Base-by-base conservation (phyloP, 1,140 invertebrate species). In the Drosophila subpulchrella region DNA sequence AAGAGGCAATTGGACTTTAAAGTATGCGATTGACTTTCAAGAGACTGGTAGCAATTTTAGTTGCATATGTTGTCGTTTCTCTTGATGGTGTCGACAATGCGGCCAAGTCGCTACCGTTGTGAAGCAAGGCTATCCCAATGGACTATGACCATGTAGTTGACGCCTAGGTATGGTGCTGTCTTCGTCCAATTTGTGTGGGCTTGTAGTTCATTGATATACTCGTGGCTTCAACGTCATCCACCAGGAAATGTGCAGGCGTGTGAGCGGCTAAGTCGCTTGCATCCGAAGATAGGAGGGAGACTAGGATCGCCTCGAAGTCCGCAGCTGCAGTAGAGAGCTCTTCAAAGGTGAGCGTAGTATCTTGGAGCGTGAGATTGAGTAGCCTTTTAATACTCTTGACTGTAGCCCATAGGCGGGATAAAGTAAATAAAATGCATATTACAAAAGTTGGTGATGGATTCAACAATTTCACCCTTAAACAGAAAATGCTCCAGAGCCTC, bases 201-300 rank as follows among this genome's bases (percentile, higher is more conserved):
- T 13, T 39, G 38, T 11, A 39, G 13, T 6, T 39, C 38, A 13
- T n/a, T 39, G 4, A 39, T n/a, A n/a, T 39, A 39, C 13, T 39
- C 38, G 5, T 41, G 39, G 39, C 39, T 41, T 5, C 39, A 41
- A 15, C 39, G 15, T 47, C 24, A n/a, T 39, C 55, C 6, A 39
- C n/a, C 6, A 44, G n/a, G 13, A 27, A 57, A 24, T 57, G 39
- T 10, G 24, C 39, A 44, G 39, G 39, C 24, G 39, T 44, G 1
- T 42, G 39, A 5, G 39, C 39, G n/a, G 13, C 7, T 12, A 50
- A 11, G 34, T 50, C 58, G 15, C 30, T 61, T 51, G 47, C 30
- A 30, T 58, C 42, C 32, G 15, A 10, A 8, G 53, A 38, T 10
- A 47, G 39, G 4, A 32, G 42, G 4, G 6, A 30, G 7, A 6